Evolutionary conservation across 2,888 invertebrate genomes (phyloP).

Genomic region (Perizoma affinitatum): DNA sequence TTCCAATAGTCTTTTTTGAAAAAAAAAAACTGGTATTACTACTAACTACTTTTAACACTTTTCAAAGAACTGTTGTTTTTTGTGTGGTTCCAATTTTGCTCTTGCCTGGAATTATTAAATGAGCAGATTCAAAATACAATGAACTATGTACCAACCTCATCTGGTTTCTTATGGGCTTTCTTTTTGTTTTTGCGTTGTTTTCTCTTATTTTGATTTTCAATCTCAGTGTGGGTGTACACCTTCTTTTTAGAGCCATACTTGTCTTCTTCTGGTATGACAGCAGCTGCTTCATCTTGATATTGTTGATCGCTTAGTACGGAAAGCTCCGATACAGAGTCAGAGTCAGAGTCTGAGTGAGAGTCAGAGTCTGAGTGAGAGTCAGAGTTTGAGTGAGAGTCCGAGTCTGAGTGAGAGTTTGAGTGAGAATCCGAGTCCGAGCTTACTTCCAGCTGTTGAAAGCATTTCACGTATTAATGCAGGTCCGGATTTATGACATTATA

Average conservation of each 20-base stretch:
- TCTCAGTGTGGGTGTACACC: constrained; percentile 2
- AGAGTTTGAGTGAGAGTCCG: constrained; percentile 5
- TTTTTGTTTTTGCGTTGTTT: constrained; percentile 25
- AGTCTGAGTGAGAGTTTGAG: constrained; percentile 10
- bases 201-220: constrained; percentile 5
- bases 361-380: background rate
- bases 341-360: too few relatives aligned
- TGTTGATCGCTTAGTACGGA: constrained; percentile 1
- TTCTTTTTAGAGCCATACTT: constrained; percentile 24
- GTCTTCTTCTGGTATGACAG: constrained; percentile 20
- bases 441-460: constrained; percentile 12
- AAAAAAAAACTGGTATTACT: too few relatives aligned
- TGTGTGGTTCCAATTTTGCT: too few relatives aligned
- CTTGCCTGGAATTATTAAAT: too few relatives aligned
- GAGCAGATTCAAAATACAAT: background rate
- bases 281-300: constrained; percentile 9
- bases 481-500: too few relatives aligned
- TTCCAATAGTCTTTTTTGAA: too few relatives aligned
- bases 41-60: too few relatives aligned
- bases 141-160: background rate
- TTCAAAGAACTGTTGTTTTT: too few relatives aligned
- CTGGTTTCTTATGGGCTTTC: constrained; percentile 9
- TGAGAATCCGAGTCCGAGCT: constrained; percentile 13
- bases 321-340: too few relatives aligned
- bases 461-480: background rate